These are phyloP conservation scores for Temnothorax longispinosus DNA, from an alignment of 1,140 invertebrate genomes.

Conservation along the genomic window DNA sequence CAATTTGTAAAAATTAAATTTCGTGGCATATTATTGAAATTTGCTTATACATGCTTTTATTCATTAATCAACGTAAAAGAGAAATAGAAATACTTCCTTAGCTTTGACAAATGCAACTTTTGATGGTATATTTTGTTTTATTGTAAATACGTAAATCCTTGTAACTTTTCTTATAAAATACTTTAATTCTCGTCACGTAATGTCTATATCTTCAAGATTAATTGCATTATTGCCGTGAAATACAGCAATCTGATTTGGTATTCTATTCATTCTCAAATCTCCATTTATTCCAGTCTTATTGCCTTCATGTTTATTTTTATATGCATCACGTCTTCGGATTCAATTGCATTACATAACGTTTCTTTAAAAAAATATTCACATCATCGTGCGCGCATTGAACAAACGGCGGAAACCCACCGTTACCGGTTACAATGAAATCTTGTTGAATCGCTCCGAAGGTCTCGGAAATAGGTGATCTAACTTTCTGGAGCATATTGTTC, in stretches of 20 bases:
- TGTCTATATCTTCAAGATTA: background rate
- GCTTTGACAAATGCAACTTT: background rate
- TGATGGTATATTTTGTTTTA: background rate
- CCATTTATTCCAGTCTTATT: background rate
- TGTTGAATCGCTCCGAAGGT: slow-evolving; percentile 39
- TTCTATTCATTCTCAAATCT: slow-evolving; percentile 25
- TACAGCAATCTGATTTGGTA: background rate
- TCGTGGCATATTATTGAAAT: background rate
- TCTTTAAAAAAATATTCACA: slow-evolving; percentile 26
- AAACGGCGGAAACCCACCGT: slow-evolving; percentile 48
- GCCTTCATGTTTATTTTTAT: background rate
- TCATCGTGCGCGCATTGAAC: slow-evolving; percentile 1
- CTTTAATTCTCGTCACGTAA: background rate
- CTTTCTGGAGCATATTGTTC: background rate
- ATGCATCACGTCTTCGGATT: slow-evolving; percentile 11
- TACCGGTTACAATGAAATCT: slow-evolving; percentile 37
- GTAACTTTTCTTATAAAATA: background rate
- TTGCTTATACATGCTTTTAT: background rate
- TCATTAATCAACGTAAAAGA: background rate
- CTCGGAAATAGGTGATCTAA: slow-evolving; percentile 60
- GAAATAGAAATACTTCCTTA: background rate
- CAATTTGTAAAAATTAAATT: slow-evolving; percentile 33
- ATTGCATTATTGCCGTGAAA: background rate
- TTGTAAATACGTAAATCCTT: background rate
- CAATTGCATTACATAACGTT: slow-evolving; percentile 28